Evolutionary conservation across 2,113 vertebrate species (phyloP).

Genomic region (Semnornis frantzii): DNA sequence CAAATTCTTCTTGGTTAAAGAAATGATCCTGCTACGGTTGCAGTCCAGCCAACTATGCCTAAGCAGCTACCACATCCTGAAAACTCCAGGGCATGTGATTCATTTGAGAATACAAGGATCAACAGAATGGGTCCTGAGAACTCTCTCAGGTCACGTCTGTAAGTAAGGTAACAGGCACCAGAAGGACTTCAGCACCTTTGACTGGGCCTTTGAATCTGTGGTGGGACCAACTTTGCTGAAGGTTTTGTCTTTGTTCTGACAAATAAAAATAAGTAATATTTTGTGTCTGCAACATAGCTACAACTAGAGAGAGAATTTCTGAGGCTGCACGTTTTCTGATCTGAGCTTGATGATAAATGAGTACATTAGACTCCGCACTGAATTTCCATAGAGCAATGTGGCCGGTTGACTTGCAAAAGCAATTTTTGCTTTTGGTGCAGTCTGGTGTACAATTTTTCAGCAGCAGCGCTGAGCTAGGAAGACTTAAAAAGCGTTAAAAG

Average conservation of each 20-base stretch:
- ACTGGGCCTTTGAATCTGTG: neutral
- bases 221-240: neutral
- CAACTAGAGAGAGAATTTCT: neutral
- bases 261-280: neutral
- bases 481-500: neutral
- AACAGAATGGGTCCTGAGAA: neutral
- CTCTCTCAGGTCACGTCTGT: neutral
- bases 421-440: neutral
- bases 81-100: neutral
- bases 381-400: neutral
- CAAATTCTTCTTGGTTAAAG: neutral
- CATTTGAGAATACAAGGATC: neutral
- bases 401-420: neutral
- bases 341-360: neutral
- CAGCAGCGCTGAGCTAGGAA: neutral
- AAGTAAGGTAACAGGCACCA: neutral
- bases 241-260: neutral
- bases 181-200: neutral
- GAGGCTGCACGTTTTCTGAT: neutral
- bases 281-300: neutral
- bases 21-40: neutral
- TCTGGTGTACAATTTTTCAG: neutral
- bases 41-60: neutral
- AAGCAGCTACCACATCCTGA: neutral
- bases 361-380: neutral